Evolutionary conservation across 2,797 vertebrate species (phyloP).

Genomic region (Acanthurus leucopareius): DNA sequence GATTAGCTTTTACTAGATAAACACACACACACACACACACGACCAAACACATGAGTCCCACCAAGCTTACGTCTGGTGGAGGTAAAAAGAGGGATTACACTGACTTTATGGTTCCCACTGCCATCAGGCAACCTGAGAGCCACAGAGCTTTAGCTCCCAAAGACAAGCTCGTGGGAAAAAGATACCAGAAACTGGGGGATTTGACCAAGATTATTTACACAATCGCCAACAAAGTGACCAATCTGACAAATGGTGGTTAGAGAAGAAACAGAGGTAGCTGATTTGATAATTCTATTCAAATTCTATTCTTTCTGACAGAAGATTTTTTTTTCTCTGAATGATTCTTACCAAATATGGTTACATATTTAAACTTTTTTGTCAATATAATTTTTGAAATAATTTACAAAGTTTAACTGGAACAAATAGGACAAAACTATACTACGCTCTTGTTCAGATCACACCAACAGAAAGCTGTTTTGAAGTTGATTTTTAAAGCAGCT

Average conservation of each 20-base stretch:
- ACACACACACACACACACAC: too few relatives aligned
- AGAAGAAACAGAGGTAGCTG: slow-evolving; percentile 8
- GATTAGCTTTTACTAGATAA: too few relatives aligned
- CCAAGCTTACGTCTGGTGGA: too few relatives aligned
- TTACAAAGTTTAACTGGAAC: background rate
- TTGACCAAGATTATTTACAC: slow-evolving; percentile 80
- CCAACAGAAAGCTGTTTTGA: too few relatives aligned
- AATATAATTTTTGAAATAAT: background rate
- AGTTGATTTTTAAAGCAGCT: too few relatives aligned
- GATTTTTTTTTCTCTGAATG: background rate
- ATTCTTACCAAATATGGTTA: background rate
- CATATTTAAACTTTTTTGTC: background rate
- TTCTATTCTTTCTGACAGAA: background rate
- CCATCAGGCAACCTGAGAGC: slow-evolving; percentile 83
- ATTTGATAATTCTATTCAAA: background rate
- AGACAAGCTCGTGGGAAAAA: slow-evolving; percentile 86
- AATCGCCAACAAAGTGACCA: slow-evolving; percentile 78
- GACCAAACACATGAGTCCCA: too few relatives aligned
- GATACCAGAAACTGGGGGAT: slow-evolving; percentile 82
- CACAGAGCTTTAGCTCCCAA: slow-evolving; percentile 79
- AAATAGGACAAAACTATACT: too few relatives aligned
- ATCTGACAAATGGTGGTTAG: slow-evolving; percentile 72
- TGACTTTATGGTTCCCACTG: slow-evolving; percentile 72
- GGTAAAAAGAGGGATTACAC: slow-evolving; percentile 80
- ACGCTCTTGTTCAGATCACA: too few relatives aligned